These are phyloP conservation scores for Synergus japonicus DNA, from an alignment of 2,888 invertebrate genomes.

Conservation along the genomic window DNA sequence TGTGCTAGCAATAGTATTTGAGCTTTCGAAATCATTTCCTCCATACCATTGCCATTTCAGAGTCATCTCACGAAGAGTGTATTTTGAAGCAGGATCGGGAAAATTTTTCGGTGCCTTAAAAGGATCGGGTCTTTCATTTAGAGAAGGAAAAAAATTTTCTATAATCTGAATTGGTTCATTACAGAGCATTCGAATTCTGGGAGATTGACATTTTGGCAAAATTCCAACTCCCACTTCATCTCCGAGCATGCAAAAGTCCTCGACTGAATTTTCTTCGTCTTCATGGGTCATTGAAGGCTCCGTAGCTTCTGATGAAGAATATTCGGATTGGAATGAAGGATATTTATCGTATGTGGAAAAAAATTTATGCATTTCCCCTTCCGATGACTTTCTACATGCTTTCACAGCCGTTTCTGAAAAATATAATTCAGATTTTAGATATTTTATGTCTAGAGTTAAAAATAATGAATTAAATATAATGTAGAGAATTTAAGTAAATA, in stretches of 20 bases:
- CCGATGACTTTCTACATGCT: constrained; percentile 59
- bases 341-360: constrained; percentile 65
- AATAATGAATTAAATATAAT: neutral
- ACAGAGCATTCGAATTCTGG: constrained; percentile 86
- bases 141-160: constrained; percentile 92
- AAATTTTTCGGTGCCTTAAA: constrained; percentile 91
- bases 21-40: constrained; percentile 89
- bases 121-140: constrained; percentile 88
- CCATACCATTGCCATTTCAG: constrained; percentile 96
- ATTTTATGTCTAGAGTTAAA: neutral
- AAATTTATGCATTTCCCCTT: constrained; percentile 39
- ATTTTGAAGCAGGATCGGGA: constrained; percentile 87
- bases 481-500: constrained; percentile 65
- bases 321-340: constrained; percentile 49
- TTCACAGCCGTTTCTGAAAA: constrained; percentile 59
- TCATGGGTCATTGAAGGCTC: constrained; percentile 59
- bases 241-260: constrained; percentile 91
- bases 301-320: constrained; percentile 44
- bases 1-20: constrained; percentile 76
- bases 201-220: constrained; percentile 77
- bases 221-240: constrained; percentile 85
- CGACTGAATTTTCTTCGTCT: constrained; percentile 80
- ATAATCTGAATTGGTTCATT: constrained; percentile 85
- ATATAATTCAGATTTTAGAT: neutral
- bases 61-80: constrained; percentile 93